Conservation (phyloP, 1,140 invertebrate genomes). For the Zaprionus capensis region DNA sequence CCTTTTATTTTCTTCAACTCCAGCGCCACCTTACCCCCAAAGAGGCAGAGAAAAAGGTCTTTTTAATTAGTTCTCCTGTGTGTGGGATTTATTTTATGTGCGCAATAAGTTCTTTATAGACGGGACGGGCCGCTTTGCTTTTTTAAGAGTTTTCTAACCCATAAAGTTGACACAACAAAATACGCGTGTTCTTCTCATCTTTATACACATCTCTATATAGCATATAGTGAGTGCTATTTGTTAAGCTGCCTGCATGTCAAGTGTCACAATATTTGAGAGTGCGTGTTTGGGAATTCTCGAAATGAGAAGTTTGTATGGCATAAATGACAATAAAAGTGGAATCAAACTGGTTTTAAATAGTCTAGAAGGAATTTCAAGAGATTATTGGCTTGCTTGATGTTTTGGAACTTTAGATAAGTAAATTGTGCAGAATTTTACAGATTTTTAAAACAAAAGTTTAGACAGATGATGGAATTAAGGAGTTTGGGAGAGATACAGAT, state of each 20-base stretch:
- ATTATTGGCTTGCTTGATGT: neutral
- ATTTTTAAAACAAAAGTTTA: no score
- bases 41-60: slow-evolving; percentile 55
- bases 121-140: slow-evolving; percentile 6
- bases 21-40: neutral
- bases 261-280: slow-evolving; percentile 75
- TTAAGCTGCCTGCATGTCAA: slow-evolving; percentile 54
- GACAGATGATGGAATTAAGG: no score
- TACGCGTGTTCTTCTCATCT: slow-evolving; percentile 35
- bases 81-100: slow-evolving; percentile 64
- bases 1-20: no score
- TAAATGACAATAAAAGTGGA: slow-evolving; percentile 43
- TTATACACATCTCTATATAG: neutral
- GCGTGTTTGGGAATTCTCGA: slow-evolving; percentile 64
- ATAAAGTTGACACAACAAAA: slow-evolving; percentile 69
- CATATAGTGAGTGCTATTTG: neutral
- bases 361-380: neutral
- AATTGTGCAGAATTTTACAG: no score
- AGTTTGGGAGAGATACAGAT: no score
- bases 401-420: neutral
- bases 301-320: slow-evolving; percentile 40
- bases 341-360: neutral
- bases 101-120: slow-evolving; percentile 59
- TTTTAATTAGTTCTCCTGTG: slow-evolving; percentile 78
- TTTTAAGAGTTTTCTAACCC: slow-evolving; percentile 73